Evolutionary conservation across 2,888 invertebrate species (phyloP), one percentile per base, ranked within the genome.

Genomic region (Orthonychiurus folsomi): DNA sequence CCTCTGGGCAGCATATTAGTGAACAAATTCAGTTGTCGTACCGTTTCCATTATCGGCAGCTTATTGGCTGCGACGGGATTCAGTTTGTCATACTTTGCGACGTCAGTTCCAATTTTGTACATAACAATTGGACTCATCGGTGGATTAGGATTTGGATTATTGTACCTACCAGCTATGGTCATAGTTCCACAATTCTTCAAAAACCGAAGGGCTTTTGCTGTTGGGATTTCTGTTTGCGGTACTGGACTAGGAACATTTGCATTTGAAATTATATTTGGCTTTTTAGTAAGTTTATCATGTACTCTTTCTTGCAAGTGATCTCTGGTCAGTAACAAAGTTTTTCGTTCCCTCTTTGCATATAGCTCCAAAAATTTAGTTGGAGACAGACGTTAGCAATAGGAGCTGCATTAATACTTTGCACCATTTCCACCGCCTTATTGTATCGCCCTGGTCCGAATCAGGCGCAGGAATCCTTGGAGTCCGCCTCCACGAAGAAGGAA

Each of bases 201-300:
- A 9, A 59, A 59, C 18, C 5, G 52, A 25, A 20, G 53, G 20
- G 15, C 60, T 2, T 23, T 60, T n/a, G 60, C 60, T 3, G 25
- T 50, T 27, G 60, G 60, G 3, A 53, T 60, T 21, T 52, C 60
- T 25, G 23, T 25, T n/a, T 54, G 60, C 23, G 60, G 60, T 3
- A 26, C 53, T 18, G 53, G 54, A 5, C 18, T 60, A 2, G 59
- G 59, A 24, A 26, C 50, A 3, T 9, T 59, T 2, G 25, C 20
- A 3, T 9, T 59, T 2, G 59, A 37, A 9, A 23, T 24, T 5
- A 48, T 50, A 5, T 59, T 59, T 23, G 50, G 26, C 21, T 9
- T 9, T 2, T 3, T 50, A 25, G 58, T 59, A 48, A 48, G 48
- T 48, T n/a, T 48, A 12, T 15, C 48, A n/a, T n/a, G 48, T n/a